A percentile compares a stretch with the other conserved stretches of the same genome.
phyloP scores from a whole-genome alignment of 2,113 vertebrate species.

The Suricata suricatta region DNA sequence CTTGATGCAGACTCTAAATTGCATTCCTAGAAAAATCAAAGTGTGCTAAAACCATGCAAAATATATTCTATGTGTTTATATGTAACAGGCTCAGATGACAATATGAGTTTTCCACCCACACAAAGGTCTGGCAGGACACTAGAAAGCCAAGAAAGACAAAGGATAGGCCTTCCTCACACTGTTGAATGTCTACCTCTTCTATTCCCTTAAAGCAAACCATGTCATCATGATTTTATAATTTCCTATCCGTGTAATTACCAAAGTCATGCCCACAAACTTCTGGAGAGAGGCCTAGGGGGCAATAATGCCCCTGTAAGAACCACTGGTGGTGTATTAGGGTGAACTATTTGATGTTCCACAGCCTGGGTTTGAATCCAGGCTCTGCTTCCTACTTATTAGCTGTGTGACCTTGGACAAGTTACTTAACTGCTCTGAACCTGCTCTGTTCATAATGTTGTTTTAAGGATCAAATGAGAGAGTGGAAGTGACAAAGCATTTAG shows the following conservation, averaged over 20 bases:
- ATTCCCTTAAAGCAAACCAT: neutral
- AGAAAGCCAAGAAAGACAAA: neutral
- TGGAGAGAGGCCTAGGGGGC: neutral
- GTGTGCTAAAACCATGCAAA: neutral
- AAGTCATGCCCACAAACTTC: neutral
- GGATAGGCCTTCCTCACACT: neutral
- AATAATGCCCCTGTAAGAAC: neutral
- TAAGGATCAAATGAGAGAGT: neutral
- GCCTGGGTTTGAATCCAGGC: neutral
- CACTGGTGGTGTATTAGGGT: neutral
- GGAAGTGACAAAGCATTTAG: neutral
- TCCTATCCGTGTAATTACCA: neutral
- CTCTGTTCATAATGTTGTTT: neutral
- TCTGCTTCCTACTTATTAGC: neutral
- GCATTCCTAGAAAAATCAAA: neutral
- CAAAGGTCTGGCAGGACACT: neutral
- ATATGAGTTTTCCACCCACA: neutral
- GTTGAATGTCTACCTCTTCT: neutral
- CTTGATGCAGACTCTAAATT: neutral
- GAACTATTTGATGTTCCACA: neutral
- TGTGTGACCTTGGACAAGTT: neutral
- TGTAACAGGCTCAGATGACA: neutral
- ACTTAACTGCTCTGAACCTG: neutral
- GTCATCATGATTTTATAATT: neutral
- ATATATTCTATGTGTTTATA: neutral